Conservation (phyloP, 1,140 invertebrate species). For the Pararge aegeria region DNA sequence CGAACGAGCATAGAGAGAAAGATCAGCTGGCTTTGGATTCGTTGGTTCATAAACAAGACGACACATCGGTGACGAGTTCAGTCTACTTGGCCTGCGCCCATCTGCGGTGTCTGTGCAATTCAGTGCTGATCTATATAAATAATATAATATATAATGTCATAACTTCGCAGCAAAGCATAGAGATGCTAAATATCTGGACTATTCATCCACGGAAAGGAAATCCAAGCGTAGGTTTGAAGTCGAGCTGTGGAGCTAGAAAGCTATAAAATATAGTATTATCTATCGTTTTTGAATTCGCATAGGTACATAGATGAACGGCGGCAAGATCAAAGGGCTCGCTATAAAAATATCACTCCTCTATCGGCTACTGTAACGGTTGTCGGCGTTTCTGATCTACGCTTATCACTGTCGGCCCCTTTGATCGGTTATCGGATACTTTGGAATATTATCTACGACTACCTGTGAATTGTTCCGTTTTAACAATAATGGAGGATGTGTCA, state of each 20-base stretch:
- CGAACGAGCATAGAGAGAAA: no score
- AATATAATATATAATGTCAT: no score
- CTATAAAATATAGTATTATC: neutral
- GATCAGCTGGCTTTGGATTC: no score
- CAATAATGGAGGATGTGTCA: conserved; percentile 51
- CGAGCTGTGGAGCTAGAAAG: neutral
- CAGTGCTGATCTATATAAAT: no score
- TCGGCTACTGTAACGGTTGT: conserved; percentile 59
- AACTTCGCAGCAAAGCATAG: no score
- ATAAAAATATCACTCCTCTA: conserved; percentile 59
- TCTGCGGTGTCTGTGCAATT: no score
- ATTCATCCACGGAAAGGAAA: no score
- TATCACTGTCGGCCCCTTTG: conserved; percentile 59
- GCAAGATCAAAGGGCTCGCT: conserved; percentile 54
- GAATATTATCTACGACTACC: conserved; percentile 63
- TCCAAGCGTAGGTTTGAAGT: no score
- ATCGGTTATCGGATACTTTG: conserved; percentile 65
- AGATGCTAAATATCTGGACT: no score
- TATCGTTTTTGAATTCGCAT: conserved; percentile 38
- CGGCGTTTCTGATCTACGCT: conserved; percentile 56
- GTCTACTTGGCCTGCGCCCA: no score
- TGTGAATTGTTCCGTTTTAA: conserved; percentile 63
- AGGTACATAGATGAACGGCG: conserved; percentile 17
- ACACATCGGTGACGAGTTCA: no score
- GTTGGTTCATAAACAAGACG: no score